These are phyloP conservation scores for Drosophila cardini DNA, from an alignment of 1,140 invertebrate genomes.

Conservation along the genomic window DNA sequence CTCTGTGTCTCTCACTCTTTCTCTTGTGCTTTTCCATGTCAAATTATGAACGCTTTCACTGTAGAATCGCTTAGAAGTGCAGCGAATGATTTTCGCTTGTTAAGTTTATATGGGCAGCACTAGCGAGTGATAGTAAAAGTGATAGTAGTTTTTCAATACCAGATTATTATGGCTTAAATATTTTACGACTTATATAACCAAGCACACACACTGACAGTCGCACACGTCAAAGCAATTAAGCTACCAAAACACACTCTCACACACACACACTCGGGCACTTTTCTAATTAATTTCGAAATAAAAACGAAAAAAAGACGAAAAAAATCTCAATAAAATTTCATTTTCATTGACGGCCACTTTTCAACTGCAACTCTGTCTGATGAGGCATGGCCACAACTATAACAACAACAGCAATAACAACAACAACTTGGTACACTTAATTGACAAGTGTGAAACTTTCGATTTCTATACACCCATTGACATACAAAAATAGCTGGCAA, in stretches of 20 bases:
- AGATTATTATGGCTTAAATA: conserved; percentile 83
- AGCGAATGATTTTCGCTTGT: conserved; percentile 63
- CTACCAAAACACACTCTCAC: conserved; percentile 63
- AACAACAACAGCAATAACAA: conserved; percentile 49
- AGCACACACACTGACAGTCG: conserved; percentile 46
- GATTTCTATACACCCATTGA: conserved; percentile 83
- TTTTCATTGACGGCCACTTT: conserved; percentile 83
- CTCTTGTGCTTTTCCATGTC: neutral
- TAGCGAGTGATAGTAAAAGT: conserved; percentile 74
- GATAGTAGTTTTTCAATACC: conserved; percentile 80
- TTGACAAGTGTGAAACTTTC: conserved; percentile 83
- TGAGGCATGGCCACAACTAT: conserved; percentile 57
- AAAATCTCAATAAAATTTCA: conserved; percentile 83
- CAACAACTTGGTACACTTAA: conserved; percentile 71
- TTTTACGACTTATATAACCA: conserved; percentile 83
- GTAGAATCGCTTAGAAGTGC: conserved; percentile 74
- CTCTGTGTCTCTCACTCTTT: neutral
- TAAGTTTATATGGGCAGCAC: conserved; percentile 39
- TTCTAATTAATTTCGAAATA: conserved; percentile 78
- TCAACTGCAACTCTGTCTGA: conserved; percentile 68
- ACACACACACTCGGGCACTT: conserved; percentile 53
- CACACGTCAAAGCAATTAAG: conserved; percentile 76
- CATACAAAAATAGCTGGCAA: conserved; percentile 58
- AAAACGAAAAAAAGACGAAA: conserved; percentile 45
- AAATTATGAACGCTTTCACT: conserved; percentile 63